Evolutionary conservation across 2,797 vertebrate genomes (phyloP), one percentile per base, ranked within the genome.

Genomic region (Kryptolebias ocellatus): DNA sequence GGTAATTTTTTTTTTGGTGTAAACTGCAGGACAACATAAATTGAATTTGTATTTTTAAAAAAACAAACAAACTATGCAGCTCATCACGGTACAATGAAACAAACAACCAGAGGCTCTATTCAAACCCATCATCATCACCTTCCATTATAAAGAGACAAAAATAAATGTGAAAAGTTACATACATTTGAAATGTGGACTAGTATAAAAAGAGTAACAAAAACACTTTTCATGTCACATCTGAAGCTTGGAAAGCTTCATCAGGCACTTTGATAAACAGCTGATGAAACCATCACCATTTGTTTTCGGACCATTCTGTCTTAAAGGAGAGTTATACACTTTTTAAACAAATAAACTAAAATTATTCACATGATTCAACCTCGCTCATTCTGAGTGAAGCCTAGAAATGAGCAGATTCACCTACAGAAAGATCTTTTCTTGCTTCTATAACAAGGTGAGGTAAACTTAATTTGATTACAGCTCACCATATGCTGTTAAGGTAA

Each of bases 151-250:
- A 67, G 79, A 9, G 64, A 2, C 66, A 11, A 49, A 54, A 49
- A 59, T 61, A 73, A 74, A 82, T 60, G 66, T 67, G 45, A 77
- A 55, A 44, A 64, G 55, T 69, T 70, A 82, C 50, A 79, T 76
- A 72, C 5, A 34, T 39, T 58, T 67, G 53, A 54, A 44, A 18
- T 39, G 61, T 51, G 54, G 37, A 44, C 9, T 58, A 67, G 31
- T 39, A 63, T 58, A 37, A 77, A 1, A 76, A 28, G 54, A 72
- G 49, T 53, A 75, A 67, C 42, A 78, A 46, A 53, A 56, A 70
- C 57, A 74, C 37, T 14, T 58, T 74, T 85, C 72, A 72, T 70
- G 64, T 53, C 67, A 67, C 37, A 51, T 50, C n/a, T 74, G 56
- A 20, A 52, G 60, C 46, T 62, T 31, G 27, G 27, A 63, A 73